Percentiles rank a stretch among this genome's conserved stretches.
Conservation (phyloP, 2,113 vertebrate genomes). For the Riparia riparia region DNA sequence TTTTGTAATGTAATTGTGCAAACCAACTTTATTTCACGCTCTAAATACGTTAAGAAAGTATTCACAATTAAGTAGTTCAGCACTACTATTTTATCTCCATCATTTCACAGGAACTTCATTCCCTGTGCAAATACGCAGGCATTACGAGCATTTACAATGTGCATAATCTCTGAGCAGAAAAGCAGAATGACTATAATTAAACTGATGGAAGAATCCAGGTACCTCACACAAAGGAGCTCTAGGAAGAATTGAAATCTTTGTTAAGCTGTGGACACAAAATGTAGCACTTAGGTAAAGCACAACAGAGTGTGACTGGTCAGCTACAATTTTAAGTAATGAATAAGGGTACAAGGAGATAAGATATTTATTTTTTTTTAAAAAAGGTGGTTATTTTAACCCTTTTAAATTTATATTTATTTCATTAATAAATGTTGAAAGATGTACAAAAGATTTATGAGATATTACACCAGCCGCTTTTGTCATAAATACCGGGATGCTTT, state of each 20-base stretch:
- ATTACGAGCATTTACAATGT: not conserved
- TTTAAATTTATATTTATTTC: not conserved
- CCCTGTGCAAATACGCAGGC: not conserved
- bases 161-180: not conserved
- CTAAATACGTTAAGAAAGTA: not conserved
- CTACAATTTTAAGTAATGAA: not conserved
- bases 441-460: not conserved
- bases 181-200: conserved; percentile 22
- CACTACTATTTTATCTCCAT: not conserved
- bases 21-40: not conserved
- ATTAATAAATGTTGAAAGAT: not conserved
- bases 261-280: not conserved
- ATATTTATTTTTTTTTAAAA: not conserved
- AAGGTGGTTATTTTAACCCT: not conserved
- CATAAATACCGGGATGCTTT: not conserved
- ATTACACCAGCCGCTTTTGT: not conserved
- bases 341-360: not conserved
- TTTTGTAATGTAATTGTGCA: not conserved
- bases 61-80: not conserved
- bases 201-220: not conserved
- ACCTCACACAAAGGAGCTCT: not conserved
- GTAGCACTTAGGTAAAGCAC: not conserved
- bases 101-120: not conserved
- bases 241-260: not conserved
- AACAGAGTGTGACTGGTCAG: not conserved